Conservation (phyloP, 2,113 vertebrate genomes). For the Arizona elegans region DNA sequence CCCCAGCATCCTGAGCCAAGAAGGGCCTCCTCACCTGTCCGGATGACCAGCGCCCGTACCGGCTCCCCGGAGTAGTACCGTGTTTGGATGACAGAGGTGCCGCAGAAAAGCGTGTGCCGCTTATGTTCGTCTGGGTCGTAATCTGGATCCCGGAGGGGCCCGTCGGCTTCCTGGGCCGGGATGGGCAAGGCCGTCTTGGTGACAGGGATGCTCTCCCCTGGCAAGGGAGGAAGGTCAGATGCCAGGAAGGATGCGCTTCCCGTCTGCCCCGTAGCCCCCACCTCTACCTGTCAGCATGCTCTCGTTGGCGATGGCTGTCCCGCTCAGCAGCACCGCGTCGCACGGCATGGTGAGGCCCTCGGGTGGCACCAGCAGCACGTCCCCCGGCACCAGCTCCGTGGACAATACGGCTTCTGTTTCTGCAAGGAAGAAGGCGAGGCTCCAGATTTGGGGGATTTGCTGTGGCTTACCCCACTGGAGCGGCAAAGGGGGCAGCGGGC, state of each 20-base stretch:
- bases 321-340: constrained; percentile 44
- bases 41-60: constrained; percentile 38
- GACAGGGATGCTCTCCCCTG: constrained; percentile 48
- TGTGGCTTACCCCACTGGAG: too few relatives aligned
- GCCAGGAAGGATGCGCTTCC: background rate
- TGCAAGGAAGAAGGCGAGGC: background rate
- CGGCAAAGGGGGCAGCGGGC: too few relatives aligned
- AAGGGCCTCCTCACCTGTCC: constrained; percentile 35
- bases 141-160: background rate
- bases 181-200: constrained; percentile 42
- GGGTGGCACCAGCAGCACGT: constrained; percentile 41
- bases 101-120: constrained; percentile 54
- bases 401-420: constrained; percentile 45
- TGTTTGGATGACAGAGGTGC: constrained; percentile 46
- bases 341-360: constrained; percentile 42
- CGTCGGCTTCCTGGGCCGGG: background rate
- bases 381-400: constrained; percentile 49
- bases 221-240: background rate
- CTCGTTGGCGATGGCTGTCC: constrained; percentile 49
- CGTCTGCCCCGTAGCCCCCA: accelerated
- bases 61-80: constrained; percentile 42
- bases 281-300: constrained; percentile 50
- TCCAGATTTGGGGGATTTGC: too few relatives aligned
- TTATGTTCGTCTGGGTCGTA: constrained; percentile 43
- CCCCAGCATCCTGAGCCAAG: too few relatives aligned